Evolutionary conservation across 2,888 invertebrate genomes (phyloP).

Genomic region (Neelides folsomi): DNA sequence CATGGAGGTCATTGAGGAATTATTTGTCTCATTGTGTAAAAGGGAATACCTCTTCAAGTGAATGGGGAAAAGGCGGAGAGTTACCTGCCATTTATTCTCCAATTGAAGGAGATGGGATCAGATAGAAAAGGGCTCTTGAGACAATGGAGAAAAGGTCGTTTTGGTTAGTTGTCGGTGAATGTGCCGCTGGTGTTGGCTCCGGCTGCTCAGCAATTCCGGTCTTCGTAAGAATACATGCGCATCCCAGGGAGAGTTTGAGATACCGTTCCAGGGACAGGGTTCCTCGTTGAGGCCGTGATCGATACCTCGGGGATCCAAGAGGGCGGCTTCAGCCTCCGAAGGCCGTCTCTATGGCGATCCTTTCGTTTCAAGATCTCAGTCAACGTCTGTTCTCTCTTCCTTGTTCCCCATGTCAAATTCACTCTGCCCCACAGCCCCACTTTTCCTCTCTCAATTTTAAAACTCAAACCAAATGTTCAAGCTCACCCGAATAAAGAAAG

Average conservation of each 20-base stretch:
- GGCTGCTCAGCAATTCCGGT: no score
- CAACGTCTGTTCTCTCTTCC: conserved; percentile 13
- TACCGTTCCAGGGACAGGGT: conserved; percentile 1
- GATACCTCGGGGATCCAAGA: conserved; percentile 34
- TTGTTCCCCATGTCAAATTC: conserved; percentile 12
- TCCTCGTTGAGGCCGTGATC: conserved; percentile 23
- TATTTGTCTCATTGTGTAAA: no score
- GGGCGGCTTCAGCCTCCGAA: conserved; percentile 33
- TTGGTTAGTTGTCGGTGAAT: conserved; percentile 11
- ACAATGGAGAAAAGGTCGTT: conserved; percentile 3
- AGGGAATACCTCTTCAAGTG: neutral
- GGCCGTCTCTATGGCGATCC: conserved; percentile 33
- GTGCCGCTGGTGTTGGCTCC: no score
- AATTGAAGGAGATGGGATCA: no score
- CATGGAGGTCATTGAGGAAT: no score
- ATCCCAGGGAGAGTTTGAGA: conserved; percentile 16
- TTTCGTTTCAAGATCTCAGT: conserved; percentile 10
- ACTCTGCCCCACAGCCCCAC: conserved; percentile 8
- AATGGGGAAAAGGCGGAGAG: neutral
- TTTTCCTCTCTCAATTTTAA: conserved; percentile 7
- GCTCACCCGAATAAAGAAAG: no score
- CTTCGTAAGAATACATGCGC: conserved; percentile 6
- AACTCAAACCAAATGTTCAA: no score
- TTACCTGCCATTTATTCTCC: no score
- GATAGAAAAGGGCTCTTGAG: neutral